Percentiles rank a stretch among this genome's conserved stretches.
These are phyloP conservation scores for Oceanodroma leucorhoa DNA, from an alignment of 2,797 vertebrate species.

Conservation along the genomic window DNA sequence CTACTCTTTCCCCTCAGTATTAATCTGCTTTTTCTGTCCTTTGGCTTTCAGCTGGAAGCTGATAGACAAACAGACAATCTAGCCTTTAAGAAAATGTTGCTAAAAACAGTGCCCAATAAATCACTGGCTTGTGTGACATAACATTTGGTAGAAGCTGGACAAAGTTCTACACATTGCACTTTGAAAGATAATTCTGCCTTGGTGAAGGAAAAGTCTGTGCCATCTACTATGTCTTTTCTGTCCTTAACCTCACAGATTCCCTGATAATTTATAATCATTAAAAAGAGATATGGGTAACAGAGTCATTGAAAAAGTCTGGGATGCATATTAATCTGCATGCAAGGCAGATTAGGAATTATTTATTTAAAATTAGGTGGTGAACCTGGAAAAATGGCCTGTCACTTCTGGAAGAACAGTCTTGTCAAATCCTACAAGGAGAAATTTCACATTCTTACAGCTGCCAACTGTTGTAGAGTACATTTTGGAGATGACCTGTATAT, in stretches of 20 bases:
- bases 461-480: background rate
- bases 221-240: background rate
- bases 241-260: background rate
- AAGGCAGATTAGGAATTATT: background rate
- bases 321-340: background rate
- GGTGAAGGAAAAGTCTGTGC: background rate
- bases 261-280: background rate
- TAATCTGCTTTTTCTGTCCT: background rate
- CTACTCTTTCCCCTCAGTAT: background rate
- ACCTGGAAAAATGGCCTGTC: background rate
- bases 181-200: background rate
- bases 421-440: background rate
- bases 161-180: background rate
- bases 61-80: background rate
- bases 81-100: background rate
- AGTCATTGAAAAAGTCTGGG: background rate
- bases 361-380: background rate
- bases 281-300: background rate
- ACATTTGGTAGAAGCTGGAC: background rate
- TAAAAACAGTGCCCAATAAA: background rate
- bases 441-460: background rate
- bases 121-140: background rate
- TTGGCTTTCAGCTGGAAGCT: background rate
- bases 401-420: background rate
- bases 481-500: background rate